These are phyloP conservation scores for Zeugodacus cucurbitae DNA, from an alignment of 1,140 invertebrate species.

Conservation along the genomic window DNA sequence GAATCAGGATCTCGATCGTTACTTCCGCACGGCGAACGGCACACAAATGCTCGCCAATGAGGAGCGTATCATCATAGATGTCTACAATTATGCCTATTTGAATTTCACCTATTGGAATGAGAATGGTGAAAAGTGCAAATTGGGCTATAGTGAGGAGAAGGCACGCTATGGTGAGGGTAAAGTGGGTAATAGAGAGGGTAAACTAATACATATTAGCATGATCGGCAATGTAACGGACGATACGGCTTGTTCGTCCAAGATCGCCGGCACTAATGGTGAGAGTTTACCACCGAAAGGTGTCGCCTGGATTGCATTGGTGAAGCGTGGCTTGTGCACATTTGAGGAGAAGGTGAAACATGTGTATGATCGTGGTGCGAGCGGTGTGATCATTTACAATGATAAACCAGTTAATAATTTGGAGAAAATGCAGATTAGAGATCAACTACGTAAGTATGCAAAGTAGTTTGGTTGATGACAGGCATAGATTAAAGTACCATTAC, in stretches of 20 bases:
- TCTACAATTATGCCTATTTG: conserved; percentile 60
- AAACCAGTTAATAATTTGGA: conserved; percentile 73
- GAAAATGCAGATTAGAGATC: conserved; percentile 76
- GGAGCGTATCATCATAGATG: conserved; percentile 56
- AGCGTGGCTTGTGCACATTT: conserved; percentile 78
- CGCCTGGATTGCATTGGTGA: conserved; percentile 81
- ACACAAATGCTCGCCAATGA: conserved; percentile 53
- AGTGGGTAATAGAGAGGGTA: conserved; percentile 71
- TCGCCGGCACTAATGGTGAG: conserved; percentile 68
- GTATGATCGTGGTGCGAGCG: conserved; percentile 74
- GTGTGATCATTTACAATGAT: conserved; percentile 82
- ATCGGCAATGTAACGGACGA: conserved; percentile 70
- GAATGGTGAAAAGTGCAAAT: conserved; percentile 25
- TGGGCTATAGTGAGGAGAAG: conserved; percentile 67
- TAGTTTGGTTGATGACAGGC: too few relatives aligned
- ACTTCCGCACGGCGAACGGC: conserved; percentile 56
- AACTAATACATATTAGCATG: conserved; percentile 72
- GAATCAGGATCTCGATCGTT: conserved; percentile 63
- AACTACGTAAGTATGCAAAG: conserved; percentile 69
- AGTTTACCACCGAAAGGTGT: conserved; percentile 68
- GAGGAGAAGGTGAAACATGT: conserved; percentile 80
- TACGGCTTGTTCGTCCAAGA: conserved; percentile 73
- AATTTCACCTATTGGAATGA: conserved; percentile 59
- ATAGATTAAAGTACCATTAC: too few relatives aligned
- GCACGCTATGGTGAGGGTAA: conserved; percentile 78